These are phyloP conservation scores for Bufotes viridis DNA, from an alignment of 2,797 vertebrate genomes.

Conservation along the genomic window DNA sequence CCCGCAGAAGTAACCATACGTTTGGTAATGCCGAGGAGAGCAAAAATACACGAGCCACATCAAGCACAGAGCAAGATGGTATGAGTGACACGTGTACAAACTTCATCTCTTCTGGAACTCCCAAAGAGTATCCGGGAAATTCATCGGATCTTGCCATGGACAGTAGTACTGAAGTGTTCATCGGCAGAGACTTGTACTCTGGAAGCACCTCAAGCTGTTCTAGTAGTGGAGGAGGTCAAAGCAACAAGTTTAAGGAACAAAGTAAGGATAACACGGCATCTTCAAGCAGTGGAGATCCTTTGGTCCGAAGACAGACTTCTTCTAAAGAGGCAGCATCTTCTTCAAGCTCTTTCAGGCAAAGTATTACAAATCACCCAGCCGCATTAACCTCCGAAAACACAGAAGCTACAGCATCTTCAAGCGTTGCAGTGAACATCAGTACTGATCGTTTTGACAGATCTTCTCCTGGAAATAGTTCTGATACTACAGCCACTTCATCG, in stretches of 20 bases:
- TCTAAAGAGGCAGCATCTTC: conserved; percentile 53
- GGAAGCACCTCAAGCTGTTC: conserved; percentile 37
- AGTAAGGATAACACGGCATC: conserved; percentile 53
- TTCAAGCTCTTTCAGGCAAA: conserved; percentile 42
- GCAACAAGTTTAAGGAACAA: neutral
- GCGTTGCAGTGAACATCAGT: conserved; percentile 15
- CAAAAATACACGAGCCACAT: conserved; percentile 50
- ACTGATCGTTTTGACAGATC: neutral
- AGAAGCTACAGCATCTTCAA: conserved; percentile 54
- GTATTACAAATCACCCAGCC: neutral
- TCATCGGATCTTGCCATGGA: conserved; percentile 54
- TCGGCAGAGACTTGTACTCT: conserved; percentile 4
- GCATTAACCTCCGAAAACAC: conserved; percentile 21
- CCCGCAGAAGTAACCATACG: conserved; percentile 6
- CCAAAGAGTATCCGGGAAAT: conserved; percentile 48
- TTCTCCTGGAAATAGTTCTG: conserved; percentile 55
- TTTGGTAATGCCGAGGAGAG: conserved; percentile 52
- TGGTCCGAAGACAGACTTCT: conserved; percentile 12
- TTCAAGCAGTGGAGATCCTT: conserved; percentile 34
- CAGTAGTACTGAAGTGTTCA: conserved; percentile 50
- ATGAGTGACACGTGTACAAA: conserved; percentile 20
- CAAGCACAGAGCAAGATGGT: conserved; percentile 49
- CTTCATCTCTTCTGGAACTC: conserved; percentile 45
- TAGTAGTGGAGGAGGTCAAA: conserved; percentile 44
- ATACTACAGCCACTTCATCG: conserved; percentile 54